Base-by-base conservation (phyloP, 2,113 vertebrate genomes). In the Labeo catla region DNA sequence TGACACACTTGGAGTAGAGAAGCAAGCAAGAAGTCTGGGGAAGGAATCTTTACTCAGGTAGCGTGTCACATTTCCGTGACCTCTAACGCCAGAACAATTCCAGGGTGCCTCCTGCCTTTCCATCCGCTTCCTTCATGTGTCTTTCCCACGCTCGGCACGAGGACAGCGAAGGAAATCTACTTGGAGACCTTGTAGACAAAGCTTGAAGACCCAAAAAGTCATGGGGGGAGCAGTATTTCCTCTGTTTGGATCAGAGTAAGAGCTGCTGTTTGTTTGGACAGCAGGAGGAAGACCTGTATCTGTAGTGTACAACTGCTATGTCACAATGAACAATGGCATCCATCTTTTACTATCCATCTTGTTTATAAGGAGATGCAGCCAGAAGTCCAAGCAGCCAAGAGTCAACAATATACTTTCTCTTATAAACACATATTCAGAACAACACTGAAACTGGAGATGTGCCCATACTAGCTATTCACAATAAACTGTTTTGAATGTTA, bases 61-160 rank as follows among this genome's bases (percentile, higher is more conserved):
- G 91, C 89, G 88, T 93, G 93, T 95, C 93, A 91, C 90, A 74
- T 89, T 95, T 95, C 92, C 91, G 89, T 94, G 94, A 96, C 95
- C 94, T 94, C 91, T 92, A 89, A 91, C 84, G 91, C 88, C 88
- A 93, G 93, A 95, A 95, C 95, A 95, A 95, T 95, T 93, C 93
- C 92, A 95, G 92, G 92, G 92, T 89, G 91, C 90, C 93, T 94
- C 91, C 93, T 92, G 93, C 85, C 89, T 90, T 89, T 84, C 90
- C 84, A 87, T 93, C 93, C 93, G 92, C 91, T 95, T 95, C 95
- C 95, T 95, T 90, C 89, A 87, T 90, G 91, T 91, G 92, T 94
- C 92, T 94, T 96, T 96, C 95, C 94, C 95, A 96, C 94, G 95
- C 93, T 93, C 90, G 73, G 89, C 87, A 88, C 86, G 88, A 88